Evolutionary conservation across 1,140 invertebrate species (phyloP), one percentile per base, ranked within the genome.

Genomic region (Euborellia annulipes): DNA sequence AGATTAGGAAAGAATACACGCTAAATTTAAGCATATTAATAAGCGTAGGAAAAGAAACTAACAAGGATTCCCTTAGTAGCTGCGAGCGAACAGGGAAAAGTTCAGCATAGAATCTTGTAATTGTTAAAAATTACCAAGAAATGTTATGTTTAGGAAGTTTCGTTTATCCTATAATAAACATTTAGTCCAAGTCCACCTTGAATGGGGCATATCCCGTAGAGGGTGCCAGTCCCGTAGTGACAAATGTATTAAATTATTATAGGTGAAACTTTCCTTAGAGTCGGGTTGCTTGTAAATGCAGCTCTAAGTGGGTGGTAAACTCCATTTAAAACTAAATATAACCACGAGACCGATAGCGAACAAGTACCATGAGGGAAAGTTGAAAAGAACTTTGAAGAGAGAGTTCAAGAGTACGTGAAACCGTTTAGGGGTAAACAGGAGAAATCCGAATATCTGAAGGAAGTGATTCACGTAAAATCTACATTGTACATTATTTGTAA

Each of bases 41-140:
- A 80, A 83, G 80, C 78, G 79, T 77, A 85, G 82, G 81, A 86
- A 86, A 85, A 85, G 76, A 85, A 86, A 85, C 78, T n/a, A n/a
- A n/a, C 77, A 54, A 76, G 76, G 79, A 85, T 86, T 84, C 72
- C 78, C 78, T 66, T 66, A 85, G 80, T 86, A 85, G 71, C 78
- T 72, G 82, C 79, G 79, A 85, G 77, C 75, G 80, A 85, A 85
- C 66, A 69, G 76, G 78, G 71, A 82, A 61, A 18, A 83, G 79
- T 74, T 71, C 79, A 82, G 68, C 74, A 67, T 67, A 58, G 65
- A 77, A 75, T 69, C 66, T 62, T 58, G 54, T 59, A 54, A 55
- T n/a, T n/a, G n/a, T n/a, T 8, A n/a, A 27, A 7, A 37, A 54
- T 55, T 55, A 59, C 55, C 56, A 64, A 65, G 75, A 76, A 68